Evolutionary conservation across 2,888 invertebrate genomes (phyloP), one percentile per base, ranked within the genome.

Genomic region (Epicampocera succincta): DNA sequence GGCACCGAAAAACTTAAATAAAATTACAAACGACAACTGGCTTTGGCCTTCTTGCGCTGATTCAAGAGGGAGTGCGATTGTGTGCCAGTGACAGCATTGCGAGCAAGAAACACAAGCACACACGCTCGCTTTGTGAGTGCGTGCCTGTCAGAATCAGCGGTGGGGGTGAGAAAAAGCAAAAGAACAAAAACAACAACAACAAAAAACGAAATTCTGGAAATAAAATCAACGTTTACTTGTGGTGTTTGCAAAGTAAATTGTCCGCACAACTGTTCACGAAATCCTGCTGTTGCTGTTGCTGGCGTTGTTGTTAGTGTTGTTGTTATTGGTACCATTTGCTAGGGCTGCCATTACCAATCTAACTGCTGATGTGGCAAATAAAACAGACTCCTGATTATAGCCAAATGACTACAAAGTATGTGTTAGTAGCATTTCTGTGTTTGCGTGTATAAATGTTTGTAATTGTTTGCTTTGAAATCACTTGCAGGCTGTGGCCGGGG

Each of bases 201-300:
- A 33, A 76, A 58, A 58, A 15, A 0, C 21, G 25, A 56, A 52
- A 66, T 44, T 38, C 42, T 82, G 82, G 81, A 87, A 87, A 86
- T 87, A 54, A 80, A 58, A 77, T 48, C 77, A 60, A 63, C 63
- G 75, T 73, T 73, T 80, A 78, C 65, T 84, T 77, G 71, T 80
- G 69, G 73, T 72, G 68, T 78, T 69, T 58, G 61, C 76, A 89
- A 87, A 88, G 87, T 88, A 87, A 88, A 87, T 88, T 88, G 83
- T 83, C 85, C 85, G 85, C 84, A 75, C 83, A 78, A 84, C 83
- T 84, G 80, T 81, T 84, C 29, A 74, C 68, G 61, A 63, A 76
- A 77, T 88, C 88, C 87, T 87, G 86, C 86, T 80, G 63, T 72
- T 82, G n/a, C n/a, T n/a, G n/a, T 42, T 56, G 44, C 58, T 56